Evolutionary conservation across 2,113 vertebrate genomes (phyloP).

Genomic region (Chionodraco myersi): DNA sequence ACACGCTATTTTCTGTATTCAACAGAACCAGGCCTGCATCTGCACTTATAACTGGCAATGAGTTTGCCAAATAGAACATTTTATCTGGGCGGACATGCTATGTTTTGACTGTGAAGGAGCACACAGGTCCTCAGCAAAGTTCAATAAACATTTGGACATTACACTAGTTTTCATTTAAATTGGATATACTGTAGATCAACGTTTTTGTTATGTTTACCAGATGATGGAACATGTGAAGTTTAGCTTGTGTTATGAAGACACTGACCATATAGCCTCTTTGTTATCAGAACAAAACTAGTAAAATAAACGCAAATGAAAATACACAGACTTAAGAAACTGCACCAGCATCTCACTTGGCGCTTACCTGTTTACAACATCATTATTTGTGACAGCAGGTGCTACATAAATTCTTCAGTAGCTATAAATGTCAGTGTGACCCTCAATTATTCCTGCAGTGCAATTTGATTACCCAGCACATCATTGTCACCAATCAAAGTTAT

Average conservation of each 20-base stretch:
- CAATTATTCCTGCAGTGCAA: slow-evolving; percentile 40
- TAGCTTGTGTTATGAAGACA: not conserved
- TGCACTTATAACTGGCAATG: no score
- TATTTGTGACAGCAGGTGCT: slow-evolving; percentile 30
- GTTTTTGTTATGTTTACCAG: not conserved
- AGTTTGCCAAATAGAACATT: not conserved
- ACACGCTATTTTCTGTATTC: not conserved
- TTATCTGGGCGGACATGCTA: not conserved
- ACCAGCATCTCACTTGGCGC: not conserved
- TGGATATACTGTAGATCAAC: no score
- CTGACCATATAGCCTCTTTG: not conserved
- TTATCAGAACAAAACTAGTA: not conserved
- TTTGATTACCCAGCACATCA: slow-evolving; percentile 49
- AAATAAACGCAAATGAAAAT: not conserved
- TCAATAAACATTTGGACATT: not conserved
- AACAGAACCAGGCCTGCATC: no score
- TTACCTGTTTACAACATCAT: not conserved
- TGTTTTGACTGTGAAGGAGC: not conserved
- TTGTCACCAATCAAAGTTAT: slow-evolving; percentile 39
- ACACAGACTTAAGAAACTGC: not conserved
- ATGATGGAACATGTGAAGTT: not conserved
- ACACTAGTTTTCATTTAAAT: not conserved
- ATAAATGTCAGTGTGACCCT: slow-evolving; percentile 36
- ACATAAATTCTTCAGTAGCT: slow-evolving; percentile 37
- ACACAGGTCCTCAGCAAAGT: not conserved